These are phyloP conservation scores for Drosophila sucinea DNA, from an alignment of 1,140 invertebrate genomes.

Conservation along the genomic window DNA sequence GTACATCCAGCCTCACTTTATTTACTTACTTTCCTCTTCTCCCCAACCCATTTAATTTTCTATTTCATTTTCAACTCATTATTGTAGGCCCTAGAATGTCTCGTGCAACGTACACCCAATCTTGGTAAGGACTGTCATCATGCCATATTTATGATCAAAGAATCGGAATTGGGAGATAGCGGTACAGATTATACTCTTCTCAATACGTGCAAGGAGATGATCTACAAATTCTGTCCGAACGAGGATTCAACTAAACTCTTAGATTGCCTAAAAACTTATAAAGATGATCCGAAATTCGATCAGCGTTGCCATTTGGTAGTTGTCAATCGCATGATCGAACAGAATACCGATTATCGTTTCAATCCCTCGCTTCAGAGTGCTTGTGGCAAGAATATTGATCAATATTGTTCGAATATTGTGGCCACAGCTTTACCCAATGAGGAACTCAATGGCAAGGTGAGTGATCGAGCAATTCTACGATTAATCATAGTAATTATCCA, in stretches of 20 bases:
- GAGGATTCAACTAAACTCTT: slow-evolving; percentile 88
- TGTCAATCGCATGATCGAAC: slow-evolving; percentile 94
- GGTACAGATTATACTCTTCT: slow-evolving; percentile 93
- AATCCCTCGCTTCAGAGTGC: slow-evolving; percentile 91
- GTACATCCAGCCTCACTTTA: not conserved
- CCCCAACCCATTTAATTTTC: slow-evolving; percentile 31
- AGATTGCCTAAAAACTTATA: slow-evolving; percentile 90
- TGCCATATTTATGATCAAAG: slow-evolving; percentile 92
- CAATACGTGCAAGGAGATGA: slow-evolving; percentile 92
- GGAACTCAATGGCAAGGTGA: slow-evolving; percentile 86
- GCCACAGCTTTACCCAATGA: slow-evolving; percentile 83
- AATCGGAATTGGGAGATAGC: slow-evolving; percentile 93
- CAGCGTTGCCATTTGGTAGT: slow-evolving; percentile 93
- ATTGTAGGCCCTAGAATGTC: slow-evolving; percentile 92
- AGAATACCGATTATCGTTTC: slow-evolving; percentile 95
- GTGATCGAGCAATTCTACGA: slow-evolving; percentile 7
- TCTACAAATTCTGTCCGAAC: slow-evolving; percentile 91
- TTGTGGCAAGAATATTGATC: slow-evolving; percentile 89
- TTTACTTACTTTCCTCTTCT: not conserved
- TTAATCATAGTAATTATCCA: not conserved
- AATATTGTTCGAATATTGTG: slow-evolving; percentile 86
- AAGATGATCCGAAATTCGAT: slow-evolving; percentile 92
- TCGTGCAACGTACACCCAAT: slow-evolving; percentile 89
- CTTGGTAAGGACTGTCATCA: slow-evolving; percentile 89
- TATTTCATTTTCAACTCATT: not conserved